Percentiles rank a stretch among this genome's conserved stretches.
Conservation (phyloP, 2,113 vertebrate genomes). For the Vanacampus margaritifer region DNA sequence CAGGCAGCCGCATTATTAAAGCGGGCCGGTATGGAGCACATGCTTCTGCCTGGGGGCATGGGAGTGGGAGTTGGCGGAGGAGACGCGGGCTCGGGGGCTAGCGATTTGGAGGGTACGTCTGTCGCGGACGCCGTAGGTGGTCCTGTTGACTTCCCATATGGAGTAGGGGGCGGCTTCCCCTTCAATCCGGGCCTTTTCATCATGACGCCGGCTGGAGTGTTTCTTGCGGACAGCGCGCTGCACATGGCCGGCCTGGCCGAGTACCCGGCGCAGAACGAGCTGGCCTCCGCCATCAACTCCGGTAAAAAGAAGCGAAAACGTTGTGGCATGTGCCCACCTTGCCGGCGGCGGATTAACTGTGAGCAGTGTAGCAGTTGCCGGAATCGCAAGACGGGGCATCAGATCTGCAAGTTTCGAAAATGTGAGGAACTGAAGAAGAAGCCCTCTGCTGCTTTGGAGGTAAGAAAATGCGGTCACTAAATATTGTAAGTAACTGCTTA, state of each 20-base stretch:
- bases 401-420: slow-evolving; percentile 99
- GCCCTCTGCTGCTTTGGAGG: slow-evolving; percentile 98
- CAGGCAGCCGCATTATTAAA: slow-evolving; percentile 94
- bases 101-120: slow-evolving; percentile 92
- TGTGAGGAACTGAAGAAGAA: slow-evolving; percentile 99
- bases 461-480: slow-evolving; percentile 68
- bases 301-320: slow-evolving; percentile 99
- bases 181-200: slow-evolving; percentile 99
- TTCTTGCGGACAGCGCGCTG: slow-evolving; percentile 95
- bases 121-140: slow-evolving; percentile 87
- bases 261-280: slow-evolving; percentile 95
- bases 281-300: slow-evolving; percentile 96
- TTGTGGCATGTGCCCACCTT: slow-evolving; percentile 96
- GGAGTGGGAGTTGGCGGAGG: slow-evolving; percentile 84
- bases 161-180: slow-evolving; percentile 89
- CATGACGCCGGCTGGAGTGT: slow-evolving; percentile 97
- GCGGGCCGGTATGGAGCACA: slow-evolving; percentile 95
- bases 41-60: slow-evolving; percentile 88
- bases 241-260: slow-evolving; percentile 98
- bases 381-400: slow-evolving; percentile 98
- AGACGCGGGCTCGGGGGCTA: slow-evolving; percentile 82
- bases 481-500: neutral
- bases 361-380: slow-evolving; percentile 99
- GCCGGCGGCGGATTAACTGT: slow-evolving; percentile 97
- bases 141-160: slow-evolving; percentile 95